Base-by-base conservation (phyloP, 1,140 invertebrate species). In the Trinorchestia longiramus region DNA sequence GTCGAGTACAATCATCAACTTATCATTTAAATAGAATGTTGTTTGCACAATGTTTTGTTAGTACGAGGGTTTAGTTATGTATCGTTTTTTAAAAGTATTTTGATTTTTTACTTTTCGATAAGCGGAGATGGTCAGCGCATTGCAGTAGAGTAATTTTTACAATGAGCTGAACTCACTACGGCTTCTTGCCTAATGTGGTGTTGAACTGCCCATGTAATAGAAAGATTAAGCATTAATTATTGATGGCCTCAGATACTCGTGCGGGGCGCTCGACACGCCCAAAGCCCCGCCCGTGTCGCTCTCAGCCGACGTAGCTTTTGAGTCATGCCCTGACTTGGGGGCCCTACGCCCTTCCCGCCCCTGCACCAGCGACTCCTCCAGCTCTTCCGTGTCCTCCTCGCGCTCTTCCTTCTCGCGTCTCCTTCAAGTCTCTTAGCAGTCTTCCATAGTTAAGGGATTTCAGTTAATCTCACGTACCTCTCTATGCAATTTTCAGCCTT, bases 351-450 rank as follows among this genome's bases (percentile, higher is more conserved):
- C 92, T 44, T 45, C 43, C 44, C 92, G 92, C 92, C 44, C 92
- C 43, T 94, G 92, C 92, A 94, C 92, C 43, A 94, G 92, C 92
- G 92, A 45, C 92, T 94, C 92, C 92, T 94, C 92, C 43, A 94
- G 92, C 92, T 94, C 92, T 4, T 94, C 92, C 44, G 92, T 94
- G 41, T 94, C 92, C 92, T 94, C 92, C 92, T 94, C 92, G 8
- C 92, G 92, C 92, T 94, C 92, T n/a, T 94, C 92, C 40, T 94
- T 94, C 92, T 94, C 92, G 40, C 92, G 92, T 11, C 92, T 94
- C 43, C 92, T 94, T 23, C 92, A 42, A 42, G 92, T 94, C 92
- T 94, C 92, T 40, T 94, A 94, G 43, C n/a, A 91, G 88, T 44
- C 62, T 77, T 77, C 62, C 62, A 77, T 77, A 77, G 15, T 28